Conservation (phyloP, 2,888 invertebrate species). For the Rhagium mordax region DNA sequence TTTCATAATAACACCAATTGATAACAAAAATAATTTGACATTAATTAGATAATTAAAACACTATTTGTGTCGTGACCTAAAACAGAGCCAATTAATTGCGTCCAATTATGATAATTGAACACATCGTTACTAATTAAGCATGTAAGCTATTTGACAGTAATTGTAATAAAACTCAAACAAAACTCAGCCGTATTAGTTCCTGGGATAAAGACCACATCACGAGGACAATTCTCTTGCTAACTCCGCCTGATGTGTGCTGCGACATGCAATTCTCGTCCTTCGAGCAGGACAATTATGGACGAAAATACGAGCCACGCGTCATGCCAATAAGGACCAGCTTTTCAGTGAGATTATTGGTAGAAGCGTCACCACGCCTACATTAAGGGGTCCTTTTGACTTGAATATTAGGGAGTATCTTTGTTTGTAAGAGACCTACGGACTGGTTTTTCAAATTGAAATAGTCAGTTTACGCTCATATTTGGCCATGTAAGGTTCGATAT, state of each 20-base stretch:
- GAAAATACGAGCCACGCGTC: conserved; percentile 65
- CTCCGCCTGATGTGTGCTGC: conserved; percentile 53
- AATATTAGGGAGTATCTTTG: conserved; percentile 71
- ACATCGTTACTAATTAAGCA: conserved; percentile 70
- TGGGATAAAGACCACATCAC: conserved; percentile 46
- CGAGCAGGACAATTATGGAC: conserved; percentile 60
- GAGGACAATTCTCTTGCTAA: conserved; percentile 49
- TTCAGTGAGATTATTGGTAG: conserved; percentile 75
- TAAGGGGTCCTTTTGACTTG: conserved; percentile 65
- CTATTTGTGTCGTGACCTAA: conserved; percentile 56
- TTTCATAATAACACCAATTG: conserved; percentile 38
- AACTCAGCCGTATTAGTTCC: conserved; percentile 49
- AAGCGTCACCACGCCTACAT: conserved; percentile 71
- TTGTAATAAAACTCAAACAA: conserved; percentile 52
- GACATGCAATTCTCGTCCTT: conserved; percentile 40
- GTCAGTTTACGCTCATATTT: conserved; percentile 67
- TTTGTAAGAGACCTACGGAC: conserved; percentile 61
- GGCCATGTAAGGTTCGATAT: conserved; percentile 61
- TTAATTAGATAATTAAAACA: conserved; percentile 59
- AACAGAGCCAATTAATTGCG: conserved; percentile 68
- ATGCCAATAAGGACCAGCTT: conserved; percentile 75
- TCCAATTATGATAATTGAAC: conserved; percentile 70
- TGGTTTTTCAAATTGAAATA: conserved; percentile 68
- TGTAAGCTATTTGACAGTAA: conserved; percentile 69
- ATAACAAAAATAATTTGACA: conserved; percentile 53